Percentiles rank a stretch among this genome's conserved stretches.
These are phyloP conservation scores for Caerostris darwini DNA, from an alignment of 1,140 invertebrate genomes.

Conservation along the genomic window DNA sequence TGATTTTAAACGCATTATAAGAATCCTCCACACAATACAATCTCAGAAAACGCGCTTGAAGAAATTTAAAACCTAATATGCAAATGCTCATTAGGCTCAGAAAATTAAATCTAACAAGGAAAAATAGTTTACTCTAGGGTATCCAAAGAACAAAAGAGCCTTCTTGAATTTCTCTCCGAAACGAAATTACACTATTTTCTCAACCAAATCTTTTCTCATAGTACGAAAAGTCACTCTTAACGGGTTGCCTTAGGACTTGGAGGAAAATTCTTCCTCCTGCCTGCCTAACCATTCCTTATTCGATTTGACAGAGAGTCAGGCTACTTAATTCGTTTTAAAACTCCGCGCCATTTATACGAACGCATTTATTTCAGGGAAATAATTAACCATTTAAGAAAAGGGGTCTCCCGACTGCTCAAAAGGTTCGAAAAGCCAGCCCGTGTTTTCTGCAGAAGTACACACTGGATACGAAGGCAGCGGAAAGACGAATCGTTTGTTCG, in stretches of 20 bases:
- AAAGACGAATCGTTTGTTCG: background rate
- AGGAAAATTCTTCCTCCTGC: background rate
- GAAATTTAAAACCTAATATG: background rate
- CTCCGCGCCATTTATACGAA: background rate
- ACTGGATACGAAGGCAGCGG: background rate
- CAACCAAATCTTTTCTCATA: slow-evolving; percentile 13
- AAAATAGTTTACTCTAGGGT: background rate
- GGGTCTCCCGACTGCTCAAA: background rate
- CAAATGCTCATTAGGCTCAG: background rate
- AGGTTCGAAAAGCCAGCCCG: background rate
- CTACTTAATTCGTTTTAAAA: slow-evolving; percentile 44
- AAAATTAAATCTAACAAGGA: background rate
- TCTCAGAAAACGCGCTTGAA: too few species aligned
- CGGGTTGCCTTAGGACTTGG: background rate
- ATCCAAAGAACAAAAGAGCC: background rate
- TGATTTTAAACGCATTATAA: too few species aligned
- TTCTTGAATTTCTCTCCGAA: background rate
- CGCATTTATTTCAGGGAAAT: background rate
- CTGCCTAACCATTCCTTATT: background rate
- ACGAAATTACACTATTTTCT: slow-evolving; percentile 17
- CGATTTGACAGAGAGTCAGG: background rate
- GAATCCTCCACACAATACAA: too few species aligned
- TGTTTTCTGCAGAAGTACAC: slow-evolving; percentile 13
- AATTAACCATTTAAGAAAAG: slow-evolving; percentile 24
- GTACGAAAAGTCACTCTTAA: background rate